Base-by-base conservation (phyloP, 2,113 vertebrate species). In the Prunella fulvescens region DNA sequence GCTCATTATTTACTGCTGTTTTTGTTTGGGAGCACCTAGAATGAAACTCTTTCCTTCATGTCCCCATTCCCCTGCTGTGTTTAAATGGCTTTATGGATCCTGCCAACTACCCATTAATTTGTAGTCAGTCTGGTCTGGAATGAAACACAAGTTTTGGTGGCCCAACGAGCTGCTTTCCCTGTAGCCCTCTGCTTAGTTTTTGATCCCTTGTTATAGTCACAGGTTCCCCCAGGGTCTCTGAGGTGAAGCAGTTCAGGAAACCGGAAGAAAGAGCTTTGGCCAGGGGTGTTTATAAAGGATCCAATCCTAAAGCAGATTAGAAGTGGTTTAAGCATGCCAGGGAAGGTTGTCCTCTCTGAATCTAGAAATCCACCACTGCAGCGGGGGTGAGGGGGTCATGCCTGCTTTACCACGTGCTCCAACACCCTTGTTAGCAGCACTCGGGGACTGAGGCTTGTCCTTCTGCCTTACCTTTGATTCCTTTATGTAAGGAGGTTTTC, bases 231-330 rank as follows among this genome's bases (percentile, higher is more conserved):
- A 19, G 90, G 94, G 94, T 86, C 92, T 57, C 81, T 95, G 88
- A 96, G 96, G 95, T 97, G 95, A 97, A 94, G 64, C 78, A 64
- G 86, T 92, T 93, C 89, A 93, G 73, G 92, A 90, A 96, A 95
- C 54, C 73, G 90, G 96, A 96, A 97, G 93, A 91, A 96, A 86
- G 81, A 84, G 96, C 95, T 97, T 96, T 96, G 94, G 47, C 79
- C 53, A 44, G 84, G 40, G 69, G 42, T 94, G 90, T 96, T 96
- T 92, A 94, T 85, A 66, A 93, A 87, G 92, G 91, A 96, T 89
- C 94, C 82, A 83, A 48, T 42, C 79, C 77, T 88, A 97, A 97
- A 97, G 94, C 87, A 86, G 97, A 86, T 97, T 97, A 97, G 70
- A 80, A 58, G 82, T 84, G 92, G 42, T 95, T 97, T 96, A 95